phyloP scores from a whole-genome alignment of 2,888 invertebrate species.

The Amiota minor region DNA sequence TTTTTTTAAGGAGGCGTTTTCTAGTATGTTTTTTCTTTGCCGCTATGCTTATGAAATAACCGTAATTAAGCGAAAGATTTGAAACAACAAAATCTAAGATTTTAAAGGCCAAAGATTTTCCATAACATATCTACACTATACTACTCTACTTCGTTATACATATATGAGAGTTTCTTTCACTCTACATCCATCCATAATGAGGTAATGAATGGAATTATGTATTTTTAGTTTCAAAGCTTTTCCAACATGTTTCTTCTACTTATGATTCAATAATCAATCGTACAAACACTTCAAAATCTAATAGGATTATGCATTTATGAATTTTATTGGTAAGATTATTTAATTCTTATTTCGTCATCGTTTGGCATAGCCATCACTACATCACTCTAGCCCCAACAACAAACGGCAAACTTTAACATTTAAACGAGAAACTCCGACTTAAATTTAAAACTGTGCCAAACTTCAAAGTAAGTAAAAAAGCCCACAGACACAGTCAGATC shows the following conservation, averaged over 20 bases:
- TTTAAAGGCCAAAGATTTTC: constrained; percentile 3
- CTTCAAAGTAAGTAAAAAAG: background rate
- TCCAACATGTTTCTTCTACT: background rate
- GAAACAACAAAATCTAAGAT: background rate
- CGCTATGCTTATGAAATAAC: constrained; percentile 26
- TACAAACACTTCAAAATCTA: constrained; percentile 1
- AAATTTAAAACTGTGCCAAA: constrained; percentile 10
- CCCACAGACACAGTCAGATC: too few relatives aligned
- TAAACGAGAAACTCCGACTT: constrained; percentile 14
- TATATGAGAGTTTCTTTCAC: background rate
- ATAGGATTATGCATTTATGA: constrained; percentile 19
- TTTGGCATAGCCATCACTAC: background rate
- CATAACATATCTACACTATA: background rate
- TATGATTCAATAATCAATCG: too few relatives aligned
- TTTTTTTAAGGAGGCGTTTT: background rate
- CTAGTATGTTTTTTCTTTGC: constrained; percentile 6
- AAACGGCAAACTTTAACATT: constrained; percentile 32
- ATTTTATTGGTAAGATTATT: constrained; percentile 21
- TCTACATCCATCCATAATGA: background rate
- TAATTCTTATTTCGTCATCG: constrained; percentile 16
- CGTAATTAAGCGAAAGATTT: constrained; percentile 13
- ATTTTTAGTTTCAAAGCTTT: too few relatives aligned
- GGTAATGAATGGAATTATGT: constrained; percentile 2
- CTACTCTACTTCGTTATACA: background rate
- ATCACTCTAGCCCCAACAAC: background rate